Evolutionary conservation across 2,797 vertebrate genomes (phyloP), one percentile per base, ranked within the genome.

Genomic region (Threskiornis aethiopicus): DNA sequence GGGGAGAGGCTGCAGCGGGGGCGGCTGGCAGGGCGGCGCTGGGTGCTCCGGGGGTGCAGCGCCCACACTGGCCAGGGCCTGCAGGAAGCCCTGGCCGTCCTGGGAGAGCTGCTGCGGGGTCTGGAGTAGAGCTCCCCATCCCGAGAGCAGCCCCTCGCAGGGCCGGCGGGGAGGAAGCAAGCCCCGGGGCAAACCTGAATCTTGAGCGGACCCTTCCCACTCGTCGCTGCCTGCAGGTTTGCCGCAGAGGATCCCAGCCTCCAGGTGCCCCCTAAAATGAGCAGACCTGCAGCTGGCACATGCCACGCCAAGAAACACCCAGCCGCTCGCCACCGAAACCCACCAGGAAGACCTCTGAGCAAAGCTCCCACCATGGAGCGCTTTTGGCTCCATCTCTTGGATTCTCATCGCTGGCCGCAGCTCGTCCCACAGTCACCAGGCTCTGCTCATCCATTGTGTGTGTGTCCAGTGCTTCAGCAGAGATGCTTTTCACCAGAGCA

Each of bases 31-130:
- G 93, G 97, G 47, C 96, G 77, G 42, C 21, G 31, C 16, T 99
- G 99, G 99, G 94, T 99, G 97, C 98, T 99, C 26, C 98, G 69
- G 83, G 98, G 98, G 2, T 99, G 99, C 96, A 99, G 99, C 0
- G 98, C 98, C n/a, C 75, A 97, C 84, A 97, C 97, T 0, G 98
- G 99, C 1, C 96, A 98, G 5, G 99, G 99, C 33, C 97, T 99
- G 41, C 94, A 96, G 0, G 99, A 99, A 96, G 98, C 98, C 37
- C 98, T 99, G 88, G 70, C 89, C 6, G 88, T 98, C 12, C 87
- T 99, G 76, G 94, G 75, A 72, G 98, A 97, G 65, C 96, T 99
- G 51, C 98, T 99, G 88, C 44, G 51, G 26, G 72, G 54, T 35
- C 15, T 14, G 5, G 73, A 77, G 35, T 65, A 52, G 28, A 46